Base-by-base conservation (phyloP, 2,888 invertebrate species). In the Chromoteleia sp. region DNA sequence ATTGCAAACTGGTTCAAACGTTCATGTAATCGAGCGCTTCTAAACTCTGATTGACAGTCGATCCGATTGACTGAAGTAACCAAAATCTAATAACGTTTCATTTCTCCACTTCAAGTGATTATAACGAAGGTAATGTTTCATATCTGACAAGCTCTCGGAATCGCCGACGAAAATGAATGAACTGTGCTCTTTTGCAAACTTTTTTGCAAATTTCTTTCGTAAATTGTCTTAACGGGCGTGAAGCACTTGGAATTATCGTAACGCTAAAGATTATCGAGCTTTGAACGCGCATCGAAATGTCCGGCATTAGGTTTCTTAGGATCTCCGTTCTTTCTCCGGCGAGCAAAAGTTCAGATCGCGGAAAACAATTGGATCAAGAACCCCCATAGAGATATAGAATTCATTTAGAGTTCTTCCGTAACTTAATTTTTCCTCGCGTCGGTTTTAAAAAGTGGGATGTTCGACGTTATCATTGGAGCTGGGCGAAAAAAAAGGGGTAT, bases 231-330 rank as follows among this genome's bases (percentile, higher is more conserved):
- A 65, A 58, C 48, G 58, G 41, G 59, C 33, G 45, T 14, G 39
- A 77, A 77, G 77, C 77, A 71, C 65, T 78, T 70, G 71, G 59
- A 78, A 70, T 70, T 56, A 63, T 70, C 25, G 52, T 59, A 76
- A 67, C 50, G 29, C 59, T 76, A 59, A 67, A 75, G 65, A 67
- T 67, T 67, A 75, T 67, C 48, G 75, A 75, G 65, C 50, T 75
- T 75, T 14, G 48, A 75, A 75, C 56, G 74, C 45, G 36, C 54
- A 65, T 74, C 56, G 61, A 73, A 74, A 65, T 63, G 43, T 33
- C 45, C 21, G 61, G 33, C 29, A 21, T 61, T 63, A 45, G 14
- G 1, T 21, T 39, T 39, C 4, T 25, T 12, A 56, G 45, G 8
- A 50, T 39, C 30, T 36, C 12, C 6, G 25, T 25, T 25, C 17